These are phyloP conservation scores for Cherax quadricarinatus DNA, from an alignment of 1,140 invertebrate species.

Conservation along the genomic window DNA sequence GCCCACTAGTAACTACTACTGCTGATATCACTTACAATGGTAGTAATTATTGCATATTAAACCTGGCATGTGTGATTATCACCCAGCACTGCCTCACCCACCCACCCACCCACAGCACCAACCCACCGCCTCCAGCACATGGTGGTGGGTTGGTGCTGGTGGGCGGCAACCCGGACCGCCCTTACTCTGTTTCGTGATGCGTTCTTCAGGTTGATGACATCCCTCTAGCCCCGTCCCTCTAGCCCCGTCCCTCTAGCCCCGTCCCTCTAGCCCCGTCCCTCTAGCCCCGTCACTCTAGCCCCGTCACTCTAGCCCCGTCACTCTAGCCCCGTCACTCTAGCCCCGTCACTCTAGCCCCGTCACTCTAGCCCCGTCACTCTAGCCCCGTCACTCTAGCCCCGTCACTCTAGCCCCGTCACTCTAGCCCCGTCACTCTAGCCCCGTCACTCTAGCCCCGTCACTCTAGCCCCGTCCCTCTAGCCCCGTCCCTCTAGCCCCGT, in stretches of 20 bases:
- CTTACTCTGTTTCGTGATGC: constrained; percentile 15
- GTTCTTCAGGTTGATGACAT: not conserved
- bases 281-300: not conserved
- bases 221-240: not conserved
- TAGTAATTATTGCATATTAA: too few relatives aligned
- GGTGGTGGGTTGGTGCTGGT: too few relatives aligned
- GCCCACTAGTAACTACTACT: too few relatives aligned
- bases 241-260: not conserved
- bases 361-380: not conserved
- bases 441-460: too few relatives aligned
- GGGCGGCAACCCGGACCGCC: not conserved
- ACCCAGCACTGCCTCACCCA: too few relatives aligned
- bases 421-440: too few relatives aligned
- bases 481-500: not conserved
- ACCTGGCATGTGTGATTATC: too few relatives aligned
- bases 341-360: not conserved
- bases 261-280: not conserved
- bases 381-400: too few relatives aligned
- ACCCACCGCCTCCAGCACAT: not conserved
- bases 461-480: not conserved
- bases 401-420: too few relatives aligned
- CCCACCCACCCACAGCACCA: not conserved
- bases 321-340: not conserved
- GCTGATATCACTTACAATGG: too few relatives aligned
- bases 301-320: not conserved